A percentile compares a stretch with the other conserved stretches of the same genome.
phyloP scores from a whole-genome alignment of 2,888 invertebrate genomes.

The Nomada fabriciana region DNA sequence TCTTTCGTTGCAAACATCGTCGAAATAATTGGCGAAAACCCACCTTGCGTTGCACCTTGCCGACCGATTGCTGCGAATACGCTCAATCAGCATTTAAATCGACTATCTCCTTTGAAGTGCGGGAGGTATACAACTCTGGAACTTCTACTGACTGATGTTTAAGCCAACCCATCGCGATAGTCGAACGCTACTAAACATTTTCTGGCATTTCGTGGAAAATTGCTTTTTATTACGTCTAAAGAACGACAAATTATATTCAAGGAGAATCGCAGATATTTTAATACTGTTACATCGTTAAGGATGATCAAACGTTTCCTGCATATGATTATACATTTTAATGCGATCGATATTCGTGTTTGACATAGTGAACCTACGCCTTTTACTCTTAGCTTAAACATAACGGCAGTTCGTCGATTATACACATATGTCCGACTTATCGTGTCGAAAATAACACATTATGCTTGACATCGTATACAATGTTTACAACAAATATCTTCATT shows the following conservation, averaged over 20 bases:
- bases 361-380: slow-evolving; percentile 55
- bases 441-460: slow-evolving; percentile 13
- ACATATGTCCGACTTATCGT: too few species aligned
- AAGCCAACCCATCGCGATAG: slow-evolving; percentile 80
- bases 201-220: slow-evolving; percentile 27
- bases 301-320: slow-evolving; percentile 55
- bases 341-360: slow-evolving; percentile 66
- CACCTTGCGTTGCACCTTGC: slow-evolving; percentile 78
- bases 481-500: slow-evolving; percentile 1
- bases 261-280: slow-evolving; percentile 64
- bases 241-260: slow-evolving; percentile 52
- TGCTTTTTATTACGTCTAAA: slow-evolving; percentile 41
- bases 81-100: slow-evolving; percentile 78
- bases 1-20: slow-evolving; percentile 76
- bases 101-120: slow-evolving; percentile 75
- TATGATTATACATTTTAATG: slow-evolving; percentile 60
- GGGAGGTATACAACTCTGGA: slow-evolving; percentile 78
- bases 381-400: slow-evolving; percentile 4
- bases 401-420: not conserved
- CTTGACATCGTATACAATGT: slow-evolving; percentile 2
- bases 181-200: slow-evolving; percentile 63
- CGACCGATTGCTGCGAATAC: slow-evolving; percentile 77
- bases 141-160: slow-evolving; percentile 78
- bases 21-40: slow-evolving; percentile 75
- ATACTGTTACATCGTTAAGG: slow-evolving; percentile 59